These are phyloP conservation scores for Leucophora obtusa DNA, from an alignment of 2,888 invertebrate species.

Conservation along the genomic window DNA sequence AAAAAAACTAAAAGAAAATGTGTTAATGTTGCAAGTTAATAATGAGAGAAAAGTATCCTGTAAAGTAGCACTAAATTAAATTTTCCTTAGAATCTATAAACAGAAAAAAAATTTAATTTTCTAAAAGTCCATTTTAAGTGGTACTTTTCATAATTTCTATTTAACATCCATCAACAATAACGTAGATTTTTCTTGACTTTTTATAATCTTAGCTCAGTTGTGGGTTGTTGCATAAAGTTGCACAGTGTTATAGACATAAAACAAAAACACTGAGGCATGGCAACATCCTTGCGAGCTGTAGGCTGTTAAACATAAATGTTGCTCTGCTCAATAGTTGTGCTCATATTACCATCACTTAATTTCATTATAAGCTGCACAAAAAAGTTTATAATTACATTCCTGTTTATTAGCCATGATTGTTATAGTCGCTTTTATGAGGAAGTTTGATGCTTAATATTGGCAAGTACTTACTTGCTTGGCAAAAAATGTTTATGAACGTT, in stretches of 20 bases:
- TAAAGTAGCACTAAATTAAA: conserved; percentile 34
- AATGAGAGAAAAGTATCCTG: not conserved
- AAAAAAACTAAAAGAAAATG: conserved; percentile 33
- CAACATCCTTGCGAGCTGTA: conserved; percentile 34
- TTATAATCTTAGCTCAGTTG: not conserved
- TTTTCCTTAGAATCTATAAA: conserved; percentile 13
- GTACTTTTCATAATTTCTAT: conserved; percentile 50
- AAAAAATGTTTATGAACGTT: conserved; percentile 61
- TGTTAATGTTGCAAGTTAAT: conserved; percentile 48
- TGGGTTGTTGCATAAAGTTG: conserved; percentile 26
- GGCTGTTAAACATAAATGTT: conserved; percentile 28
- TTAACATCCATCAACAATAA: conserved; percentile 22
- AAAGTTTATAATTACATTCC: conserved; percentile 76
- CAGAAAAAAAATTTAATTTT: conserved; percentile 43
- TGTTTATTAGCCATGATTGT: conserved; percentile 75
- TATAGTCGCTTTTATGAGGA: conserved; percentile 17
- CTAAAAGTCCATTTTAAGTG: conserved; percentile 49
- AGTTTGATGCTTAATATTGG: conserved; percentile 12
- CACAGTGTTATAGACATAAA: conserved; percentile 14
- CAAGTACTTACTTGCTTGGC: conserved; percentile 29
- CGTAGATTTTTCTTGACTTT: not conserved
- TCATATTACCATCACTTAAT: conserved; percentile 49
- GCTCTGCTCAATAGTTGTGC: conserved; percentile 6
- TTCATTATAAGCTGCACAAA: conserved; percentile 57
- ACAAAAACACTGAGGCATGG: not conserved